Evolutionary conservation across 2,888 invertebrate species (phyloP), one percentile per base, ranked within the genome.

Genomic region (Heteromyza rotundicornis): DNA sequence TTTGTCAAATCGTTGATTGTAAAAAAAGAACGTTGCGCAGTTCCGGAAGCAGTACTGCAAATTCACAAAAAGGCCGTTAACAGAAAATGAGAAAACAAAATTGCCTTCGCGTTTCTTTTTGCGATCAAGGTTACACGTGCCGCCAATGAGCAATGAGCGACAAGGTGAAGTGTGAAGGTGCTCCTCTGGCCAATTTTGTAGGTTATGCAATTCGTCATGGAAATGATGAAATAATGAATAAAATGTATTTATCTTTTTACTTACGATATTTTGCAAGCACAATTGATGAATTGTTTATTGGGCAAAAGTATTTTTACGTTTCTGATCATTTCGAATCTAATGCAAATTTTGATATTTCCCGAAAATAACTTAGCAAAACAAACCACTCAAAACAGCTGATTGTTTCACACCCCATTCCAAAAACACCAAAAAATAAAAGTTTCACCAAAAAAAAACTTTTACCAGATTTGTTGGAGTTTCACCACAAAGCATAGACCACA

Each of bases 1-100:
- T 80, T 85, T 57, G 83, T 78, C n/a, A 79, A 61, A 60, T 77
- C 77, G 56, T 70, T 73, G 55, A 81, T 76, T 20, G 80, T 75
- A 64, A 81, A 75, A 55, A 70, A 77, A 51, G 73, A 69, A 20
- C 78, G 73, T 27, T 72, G 70, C 12, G 69, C n/a, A n/a, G n/a
- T n/a, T n/a, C n/a, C 19, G 14, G 47, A 19, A 19, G 7, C 47
- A 40, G 40, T 8, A 14, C 40, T 40, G 40, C n/a, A 40, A 40
- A 40, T 8, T 8, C 3, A n/a, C 16, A n/a, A 14, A 47, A 47
- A 17, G 17, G 5, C 7, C 14, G 5, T 47, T 20, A 47, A 47
- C 19, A 19, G 3, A 47, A 8, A 47, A 40, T 40, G 5, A n/a
- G 3, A n/a, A 10, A 40, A 7, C 10, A 27, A 27, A 10, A 27